phyloP scores from a whole-genome alignment of 2,888 invertebrate genomes.

The Ferrisia virgata region DNA sequence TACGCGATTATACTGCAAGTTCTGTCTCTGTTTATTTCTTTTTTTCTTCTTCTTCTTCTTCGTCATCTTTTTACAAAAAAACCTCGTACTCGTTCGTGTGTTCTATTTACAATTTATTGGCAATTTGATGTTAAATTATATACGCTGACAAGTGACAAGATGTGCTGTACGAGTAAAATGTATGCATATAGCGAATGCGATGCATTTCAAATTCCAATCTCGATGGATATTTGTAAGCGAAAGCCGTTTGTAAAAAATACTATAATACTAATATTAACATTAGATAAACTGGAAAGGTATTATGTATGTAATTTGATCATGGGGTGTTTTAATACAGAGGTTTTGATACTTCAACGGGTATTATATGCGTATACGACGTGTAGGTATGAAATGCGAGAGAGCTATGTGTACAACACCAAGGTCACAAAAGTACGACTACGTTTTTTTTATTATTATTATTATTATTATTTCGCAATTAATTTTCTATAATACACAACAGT shows the following conservation, averaged over 20 bases:
- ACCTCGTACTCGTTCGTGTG: no score
- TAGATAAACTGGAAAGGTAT: constrained; percentile 23
- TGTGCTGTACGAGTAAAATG: not conserved
- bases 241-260: constrained; percentile 6
- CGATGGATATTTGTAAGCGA: not conserved
- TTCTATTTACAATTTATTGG: not conserved
- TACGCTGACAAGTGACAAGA: not conserved
- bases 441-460: no score
- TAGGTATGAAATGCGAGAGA: constrained; percentile 6
- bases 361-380: no score
- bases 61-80: no score
- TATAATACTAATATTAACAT: constrained; percentile 20
- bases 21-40: not conserved
- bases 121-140: not conserved
- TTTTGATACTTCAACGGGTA: constrained; percentile 18
- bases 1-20: not conserved
- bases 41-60: no score
- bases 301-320: constrained; percentile 35
- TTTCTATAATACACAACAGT: not conserved
- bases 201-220: not conserved
- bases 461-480: not conserved
- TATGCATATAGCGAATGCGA: not conserved
- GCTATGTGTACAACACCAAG: not conserved
- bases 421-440: not conserved
- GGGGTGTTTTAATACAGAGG: not conserved